Conservation (phyloP, 2,113 vertebrate species). For the Mugil cephalus region DNA sequence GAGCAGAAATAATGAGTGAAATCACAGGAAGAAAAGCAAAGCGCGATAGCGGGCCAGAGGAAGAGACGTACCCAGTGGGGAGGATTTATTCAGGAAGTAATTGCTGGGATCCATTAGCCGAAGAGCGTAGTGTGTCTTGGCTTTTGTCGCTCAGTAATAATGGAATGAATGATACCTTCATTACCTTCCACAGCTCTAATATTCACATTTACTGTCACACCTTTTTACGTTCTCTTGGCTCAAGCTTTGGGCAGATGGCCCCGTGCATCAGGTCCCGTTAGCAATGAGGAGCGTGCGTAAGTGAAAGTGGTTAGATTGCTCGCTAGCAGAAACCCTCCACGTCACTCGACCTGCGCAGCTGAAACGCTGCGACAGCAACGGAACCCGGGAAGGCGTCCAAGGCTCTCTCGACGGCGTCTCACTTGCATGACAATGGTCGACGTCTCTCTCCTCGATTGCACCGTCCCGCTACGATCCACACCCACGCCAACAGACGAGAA, state of each 20-base stretch:
- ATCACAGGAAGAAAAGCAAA: constrained; percentile 9
- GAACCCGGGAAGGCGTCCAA: constrained; percentile 68
- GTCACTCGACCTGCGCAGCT: constrained; percentile 26
- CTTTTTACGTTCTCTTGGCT: constrained; percentile 23
- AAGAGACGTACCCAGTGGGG: neutral
- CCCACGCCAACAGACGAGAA: constrained; percentile 15
- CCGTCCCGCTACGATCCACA: constrained; percentile 10
- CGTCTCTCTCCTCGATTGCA: constrained; percentile 52
- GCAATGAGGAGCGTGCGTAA: neutral
- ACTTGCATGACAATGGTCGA: constrained; percentile 43
- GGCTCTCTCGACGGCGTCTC: constrained; percentile 27
- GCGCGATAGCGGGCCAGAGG: neutral
- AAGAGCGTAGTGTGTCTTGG: constrained; percentile 16
- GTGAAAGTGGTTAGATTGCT: constrained; percentile 12
- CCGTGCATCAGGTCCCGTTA: constrained; percentile 1
- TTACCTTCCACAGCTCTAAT: constrained; percentile 32
- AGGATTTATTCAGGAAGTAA: constrained; percentile 46
- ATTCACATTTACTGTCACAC: constrained; percentile 13
- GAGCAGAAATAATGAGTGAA: neutral
- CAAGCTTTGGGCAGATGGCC: constrained; percentile 28
- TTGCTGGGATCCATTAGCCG: constrained; percentile 30
- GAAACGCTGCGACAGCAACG: constrained; percentile 38
- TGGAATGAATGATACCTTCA: constrained; percentile 43
- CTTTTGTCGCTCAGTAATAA: constrained; percentile 47
- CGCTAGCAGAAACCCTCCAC: constrained; percentile 15